Evolutionary conservation across 1,140 invertebrate genomes (phyloP).

Genomic region (Drosophila lowei): DNA sequence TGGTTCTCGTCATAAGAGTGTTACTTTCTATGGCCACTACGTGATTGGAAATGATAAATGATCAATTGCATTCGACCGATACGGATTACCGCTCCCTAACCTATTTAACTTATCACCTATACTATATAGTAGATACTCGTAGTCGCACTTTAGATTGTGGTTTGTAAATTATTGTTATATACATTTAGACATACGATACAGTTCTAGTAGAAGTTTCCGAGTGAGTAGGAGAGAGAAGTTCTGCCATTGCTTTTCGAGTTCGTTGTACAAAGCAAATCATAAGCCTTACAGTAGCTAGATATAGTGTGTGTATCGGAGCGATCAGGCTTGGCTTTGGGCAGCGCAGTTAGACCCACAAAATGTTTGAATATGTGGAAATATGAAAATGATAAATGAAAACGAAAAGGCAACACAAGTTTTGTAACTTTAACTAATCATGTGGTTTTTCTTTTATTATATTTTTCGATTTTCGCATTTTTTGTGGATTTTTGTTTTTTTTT

Average conservation of each 20-base stretch:
- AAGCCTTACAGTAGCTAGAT: neutral
- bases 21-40: neutral
- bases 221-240: constrained; percentile 20
- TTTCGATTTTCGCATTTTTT: constrained; percentile 52
- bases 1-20: constrained; percentile 36
- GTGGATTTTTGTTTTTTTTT: constrained; percentile 31
- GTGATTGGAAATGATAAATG: constrained; percentile 8
- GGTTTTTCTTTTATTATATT: constrained; percentile 67
- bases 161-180: constrained; percentile 79
- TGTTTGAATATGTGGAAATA: neutral
- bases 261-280: constrained; percentile 47
- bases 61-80: constrained; percentile 15
- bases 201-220: constrained; percentile 48
- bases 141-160: constrained; percentile 56
- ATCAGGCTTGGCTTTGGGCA: constrained; percentile 2
- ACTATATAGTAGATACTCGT: constrained; percentile 39
- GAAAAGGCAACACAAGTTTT: constrained; percentile 53
- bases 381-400: constrained; percentile 17
- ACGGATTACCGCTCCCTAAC: neutral
- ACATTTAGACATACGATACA: constrained; percentile 75
- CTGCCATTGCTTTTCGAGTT: constrained; percentile 33
- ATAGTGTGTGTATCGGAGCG: no score
- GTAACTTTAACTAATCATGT: constrained; percentile 70
- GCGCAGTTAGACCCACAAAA: neutral
- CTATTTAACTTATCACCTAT: constrained; percentile 60